phyloP scores from a whole-genome alignment of 2,888 invertebrate genomes.

The Eristalinus aeneus region DNA sequence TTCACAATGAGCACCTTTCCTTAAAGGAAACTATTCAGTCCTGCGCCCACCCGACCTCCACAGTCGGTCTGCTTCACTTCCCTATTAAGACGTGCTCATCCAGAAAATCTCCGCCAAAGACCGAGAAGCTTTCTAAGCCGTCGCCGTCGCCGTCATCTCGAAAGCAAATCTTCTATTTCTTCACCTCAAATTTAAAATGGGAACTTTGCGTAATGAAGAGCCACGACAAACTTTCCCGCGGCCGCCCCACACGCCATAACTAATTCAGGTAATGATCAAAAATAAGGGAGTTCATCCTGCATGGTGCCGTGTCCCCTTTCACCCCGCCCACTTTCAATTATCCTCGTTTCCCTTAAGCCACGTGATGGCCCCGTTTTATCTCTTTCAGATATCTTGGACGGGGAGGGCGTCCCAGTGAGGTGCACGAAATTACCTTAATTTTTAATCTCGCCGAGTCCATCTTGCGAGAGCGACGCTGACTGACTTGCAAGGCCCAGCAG shows the following conservation, averaged over 20 bases:
- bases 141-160: neutral
- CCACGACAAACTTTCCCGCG: constrained; percentile 53
- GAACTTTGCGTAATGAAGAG: constrained; percentile 49
- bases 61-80: neutral
- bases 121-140: constrained; percentile 29
- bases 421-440: constrained; percentile 64
- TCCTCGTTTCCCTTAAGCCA: constrained; percentile 57
- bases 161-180: constrained; percentile 19
- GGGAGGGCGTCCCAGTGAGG: constrained; percentile 14
- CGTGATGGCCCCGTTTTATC: constrained; percentile 62
- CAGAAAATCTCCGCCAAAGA: constrained; percentile 28
- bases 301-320: constrained; percentile 6
- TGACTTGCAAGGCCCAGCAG: neutral
- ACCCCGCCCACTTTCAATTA: constrained; percentile 63
- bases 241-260: constrained; percentile 38
- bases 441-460: constrained; percentile 63
- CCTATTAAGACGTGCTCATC: constrained; percentile 21
- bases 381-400: constrained; percentile 63
- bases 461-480: neutral
- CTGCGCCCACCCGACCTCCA: constrained; percentile 6
- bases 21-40: constrained; percentile 18
- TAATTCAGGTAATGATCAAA: constrained; percentile 66
- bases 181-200: constrained; percentile 58
- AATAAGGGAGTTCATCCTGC: constrained; percentile 64
- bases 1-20: constrained; percentile 34